Percentiles rank a stretch among this genome's conserved stretches.
These are phyloP conservation scores for Geophilus truncorum DNA, from an alignment of 2,888 invertebrate species.

Conservation along the genomic window DNA sequence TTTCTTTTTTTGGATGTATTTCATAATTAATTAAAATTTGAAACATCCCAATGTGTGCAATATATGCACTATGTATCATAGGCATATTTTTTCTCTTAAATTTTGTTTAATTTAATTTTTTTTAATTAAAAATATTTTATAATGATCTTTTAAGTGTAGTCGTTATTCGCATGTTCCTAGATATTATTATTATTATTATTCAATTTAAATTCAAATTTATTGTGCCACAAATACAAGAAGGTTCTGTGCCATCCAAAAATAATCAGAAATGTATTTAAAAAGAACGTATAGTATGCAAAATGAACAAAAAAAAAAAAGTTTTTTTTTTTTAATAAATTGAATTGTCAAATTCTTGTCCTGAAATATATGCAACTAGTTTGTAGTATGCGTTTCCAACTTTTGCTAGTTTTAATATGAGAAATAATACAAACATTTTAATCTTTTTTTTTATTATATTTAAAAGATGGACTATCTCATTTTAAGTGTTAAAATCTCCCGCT, in stretches of 20 bases:
- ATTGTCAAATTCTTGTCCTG: constrained; percentile 27
- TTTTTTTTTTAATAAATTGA: neutral
- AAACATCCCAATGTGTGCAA: constrained; percentile 6
- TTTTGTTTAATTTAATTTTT: neutral
- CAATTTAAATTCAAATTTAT: neutral
- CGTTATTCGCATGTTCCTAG: constrained; percentile 15
- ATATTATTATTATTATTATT: neutral
- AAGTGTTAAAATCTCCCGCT: neutral
- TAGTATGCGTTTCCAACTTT: neutral
- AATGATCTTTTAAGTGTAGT: neutral
- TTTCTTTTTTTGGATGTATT: neutral
- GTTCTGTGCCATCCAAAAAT: constrained; percentile 21
- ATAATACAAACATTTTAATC: neutral
- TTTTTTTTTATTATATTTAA: neutral
- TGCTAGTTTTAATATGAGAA: neutral
- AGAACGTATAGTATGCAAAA: neutral
- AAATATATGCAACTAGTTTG: constrained; percentile 30
- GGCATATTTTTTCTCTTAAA: neutral
- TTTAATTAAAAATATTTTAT: neutral
- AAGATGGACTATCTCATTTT: neutral
- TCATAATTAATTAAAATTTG: neutral
- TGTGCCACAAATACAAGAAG: neutral
- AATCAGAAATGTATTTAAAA: neutral
- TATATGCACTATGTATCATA: constrained; percentile 3
- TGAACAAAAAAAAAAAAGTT: neutral